These are phyloP conservation scores for Tyria jacobaeae DNA, from an alignment of 2,888 invertebrate genomes.

Conservation along the genomic window DNA sequence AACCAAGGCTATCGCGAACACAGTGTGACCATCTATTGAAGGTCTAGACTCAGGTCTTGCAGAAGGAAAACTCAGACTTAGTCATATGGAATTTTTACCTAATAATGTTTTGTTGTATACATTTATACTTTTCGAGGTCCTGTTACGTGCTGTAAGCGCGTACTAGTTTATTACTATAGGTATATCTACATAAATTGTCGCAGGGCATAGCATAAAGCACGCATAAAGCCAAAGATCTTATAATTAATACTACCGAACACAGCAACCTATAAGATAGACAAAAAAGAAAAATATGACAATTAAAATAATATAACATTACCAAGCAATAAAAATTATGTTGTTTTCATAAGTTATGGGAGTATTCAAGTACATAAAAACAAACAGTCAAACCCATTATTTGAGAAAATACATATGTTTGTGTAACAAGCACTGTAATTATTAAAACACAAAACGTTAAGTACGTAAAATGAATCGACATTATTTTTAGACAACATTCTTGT, in stretches of 20 bases:
- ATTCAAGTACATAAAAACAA: slow-evolving; percentile 1
- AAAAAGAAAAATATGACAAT: background rate
- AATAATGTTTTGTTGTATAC: slow-evolving; percentile 1
- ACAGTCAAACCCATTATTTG: background rate
- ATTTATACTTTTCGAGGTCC: background rate
- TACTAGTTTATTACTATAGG: no score
- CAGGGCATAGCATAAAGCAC: background rate
- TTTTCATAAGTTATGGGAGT: background rate
- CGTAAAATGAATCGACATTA: slow-evolving; percentile 27
- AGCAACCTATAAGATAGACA: no score
- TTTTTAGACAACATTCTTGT: slow-evolving; percentile 42
- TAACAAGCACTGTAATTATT: slow-evolving; percentile 44
- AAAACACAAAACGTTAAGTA: slow-evolving; percentile 40
- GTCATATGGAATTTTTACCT: slow-evolving; percentile 2
- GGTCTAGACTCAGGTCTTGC: slow-evolving; percentile 34
- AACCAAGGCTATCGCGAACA: slow-evolving; percentile 67
- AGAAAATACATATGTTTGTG: slow-evolving; percentile 28
- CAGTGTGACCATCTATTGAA: slow-evolving; percentile 48
- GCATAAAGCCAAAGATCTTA: background rate
- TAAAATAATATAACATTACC: background rate
- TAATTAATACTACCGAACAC: background rate
- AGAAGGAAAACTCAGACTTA: slow-evolving; percentile 33
- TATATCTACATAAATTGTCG: background rate
- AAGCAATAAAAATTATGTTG: background rate
- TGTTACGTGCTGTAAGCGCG: no score